phyloP scores from a whole-genome alignment of 1,140 invertebrate species.

The Xylocopa sonorina region DNA sequence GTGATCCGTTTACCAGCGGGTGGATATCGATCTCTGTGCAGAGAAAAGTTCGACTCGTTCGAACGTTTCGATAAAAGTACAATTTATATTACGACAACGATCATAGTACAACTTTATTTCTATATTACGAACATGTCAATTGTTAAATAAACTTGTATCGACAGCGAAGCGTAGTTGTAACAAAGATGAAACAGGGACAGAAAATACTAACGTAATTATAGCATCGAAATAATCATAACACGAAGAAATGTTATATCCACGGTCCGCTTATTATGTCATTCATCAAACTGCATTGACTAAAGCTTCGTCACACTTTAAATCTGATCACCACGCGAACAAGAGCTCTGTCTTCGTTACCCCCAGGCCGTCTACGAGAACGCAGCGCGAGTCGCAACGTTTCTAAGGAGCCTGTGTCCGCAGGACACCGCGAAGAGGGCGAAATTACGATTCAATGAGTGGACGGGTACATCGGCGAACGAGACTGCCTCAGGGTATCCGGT shows the following conservation, averaged over 20 bases:
- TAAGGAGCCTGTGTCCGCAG: constrained; percentile 17
- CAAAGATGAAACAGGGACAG: no score
- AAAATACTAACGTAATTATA: no score
- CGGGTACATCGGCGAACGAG: constrained; percentile 36
- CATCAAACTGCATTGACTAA: no score
- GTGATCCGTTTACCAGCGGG: constrained; percentile 17
- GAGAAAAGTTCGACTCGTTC: constrained; percentile 2
- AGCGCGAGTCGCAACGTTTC: not conserved
- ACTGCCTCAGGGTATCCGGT: constrained; percentile 25
- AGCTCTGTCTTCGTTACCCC: not conserved
- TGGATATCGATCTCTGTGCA: constrained; percentile 3
- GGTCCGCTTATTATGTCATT: no score
- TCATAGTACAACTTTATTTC: no score
- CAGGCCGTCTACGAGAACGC: not conserved
- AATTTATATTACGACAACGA: not conserved
- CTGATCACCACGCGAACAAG: no score
- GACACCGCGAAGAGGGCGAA: not conserved
- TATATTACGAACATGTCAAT: no score
- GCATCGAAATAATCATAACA: no score
- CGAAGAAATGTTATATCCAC: no score
- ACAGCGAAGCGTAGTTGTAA: no score
- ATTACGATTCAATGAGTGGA: constrained; percentile 28
- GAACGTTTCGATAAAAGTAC: not conserved
- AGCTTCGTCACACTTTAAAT: no score
- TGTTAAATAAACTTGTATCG: no score